Evolutionary conservation across 2,113 vertebrate genomes (phyloP), one percentile per base, ranked within the genome.

Genomic region (Passer montanus): DNA sequence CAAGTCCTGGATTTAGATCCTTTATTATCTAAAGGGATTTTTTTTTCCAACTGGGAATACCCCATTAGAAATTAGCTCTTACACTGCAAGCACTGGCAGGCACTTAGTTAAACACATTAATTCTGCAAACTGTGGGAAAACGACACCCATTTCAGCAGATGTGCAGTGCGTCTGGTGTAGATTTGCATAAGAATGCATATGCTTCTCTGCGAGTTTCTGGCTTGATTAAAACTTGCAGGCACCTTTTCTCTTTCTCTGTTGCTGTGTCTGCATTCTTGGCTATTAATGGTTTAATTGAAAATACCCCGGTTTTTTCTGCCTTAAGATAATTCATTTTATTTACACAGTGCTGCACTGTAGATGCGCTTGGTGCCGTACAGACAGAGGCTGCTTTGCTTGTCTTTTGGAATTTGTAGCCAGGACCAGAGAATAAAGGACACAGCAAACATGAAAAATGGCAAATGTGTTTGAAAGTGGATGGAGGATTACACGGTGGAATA

Each of bases 121-220:
- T 96, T 96, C 89, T 94, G 89, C 84, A 81, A 84, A 89, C 91
- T 96, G 93, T 95, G 94, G 94, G 95, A 95, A 95, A 95, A 50
- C 5, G 59, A 93, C 90, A 90, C 79, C 86, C 87, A 49, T 89
- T 93, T 76, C 84, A 94, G 93, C 95, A 95, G 95, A 90, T 95
- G 95, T 87, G 75, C 41, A 15, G 5, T 89, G 56, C 1, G 28
- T 64, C 79, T 95, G 87, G 47, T 79, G 72, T 13, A 7, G 33
- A 94, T 96, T 97, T 96, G 89, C 94, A 96, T 96, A 76, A 96
- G 95, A 96, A 96, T 96, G 85, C 73, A 7, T 78, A 41, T 76
- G 84, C 84, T 88, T 60, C 92, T 95, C 91, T 53, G 46, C 30
- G 83, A 59, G 56, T 86, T 93, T 84, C 83, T 96, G 92, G 20